Evolutionary conservation across 2,113 vertebrate genomes (phyloP).

Genomic region (Dasyurus viverrinus): DNA sequence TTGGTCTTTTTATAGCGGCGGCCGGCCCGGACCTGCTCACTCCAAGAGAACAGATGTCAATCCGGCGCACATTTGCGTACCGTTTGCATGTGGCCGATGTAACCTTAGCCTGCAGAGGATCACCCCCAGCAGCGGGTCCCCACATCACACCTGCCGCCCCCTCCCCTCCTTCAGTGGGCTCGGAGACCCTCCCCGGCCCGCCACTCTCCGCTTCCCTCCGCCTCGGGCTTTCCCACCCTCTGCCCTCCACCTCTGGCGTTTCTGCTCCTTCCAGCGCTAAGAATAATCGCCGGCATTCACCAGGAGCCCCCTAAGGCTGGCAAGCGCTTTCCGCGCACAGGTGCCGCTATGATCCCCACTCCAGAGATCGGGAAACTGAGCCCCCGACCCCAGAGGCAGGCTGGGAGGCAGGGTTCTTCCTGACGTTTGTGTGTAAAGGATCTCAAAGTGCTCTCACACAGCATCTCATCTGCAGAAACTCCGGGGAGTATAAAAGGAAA

Average conservation of each 20-base stretch:
- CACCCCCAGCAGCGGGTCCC: neutral
- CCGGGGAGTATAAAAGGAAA: neutral
- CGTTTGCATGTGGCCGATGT: neutral
- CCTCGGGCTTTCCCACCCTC: no score
- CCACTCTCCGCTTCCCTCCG: rapidly evolving
- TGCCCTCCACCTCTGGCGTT: neutral
- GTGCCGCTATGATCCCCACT: neutral
- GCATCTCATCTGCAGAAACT: neutral
- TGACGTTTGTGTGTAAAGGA: no score
- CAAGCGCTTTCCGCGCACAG: neutral
- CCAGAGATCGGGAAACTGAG: neutral
- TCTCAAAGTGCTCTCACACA: neutral
- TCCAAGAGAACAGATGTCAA: neutral
- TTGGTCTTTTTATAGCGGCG: neutral
- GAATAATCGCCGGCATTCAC: neutral
- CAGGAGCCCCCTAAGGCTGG: neutral
- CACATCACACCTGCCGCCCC: neutral
- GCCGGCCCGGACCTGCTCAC: neutral
- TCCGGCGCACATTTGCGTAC: neutral
- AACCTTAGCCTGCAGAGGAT: neutral
- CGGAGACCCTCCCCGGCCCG: neutral
- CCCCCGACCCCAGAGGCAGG: no score
- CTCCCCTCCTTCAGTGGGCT: neutral
- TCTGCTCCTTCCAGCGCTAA: neutral
- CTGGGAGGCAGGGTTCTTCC: no score